Evolutionary conservation across 1,140 invertebrate genomes (phyloP), one percentile per base, ranked within the genome.

Genomic region (Venustaconcha ellipsiformis): DNA sequence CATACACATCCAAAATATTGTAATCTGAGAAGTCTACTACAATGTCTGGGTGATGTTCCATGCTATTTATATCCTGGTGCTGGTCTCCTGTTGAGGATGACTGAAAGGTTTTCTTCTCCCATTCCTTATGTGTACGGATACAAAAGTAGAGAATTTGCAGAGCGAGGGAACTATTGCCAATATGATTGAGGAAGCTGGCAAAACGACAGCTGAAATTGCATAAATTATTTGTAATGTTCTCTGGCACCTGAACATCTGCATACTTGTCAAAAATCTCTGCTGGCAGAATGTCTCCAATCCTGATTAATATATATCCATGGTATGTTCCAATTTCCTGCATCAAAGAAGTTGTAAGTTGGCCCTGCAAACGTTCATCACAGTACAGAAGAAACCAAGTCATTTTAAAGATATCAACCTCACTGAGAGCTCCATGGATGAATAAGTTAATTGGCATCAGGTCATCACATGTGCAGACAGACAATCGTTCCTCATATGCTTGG

Each of bases 381-480:
- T 70, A 75, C 2, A 62, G n/a, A 8, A 64, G 57, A 57, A 76
- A 76, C 74, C 74, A 76, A 48, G 67, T 57, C 11, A n/a, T 14
- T 26, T 60, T 6, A 60, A 64, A 56, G 55, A 60, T 58, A 30
- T 58, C 26, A 11, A 76, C 57, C 11, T 57, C 64, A 60, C 69
- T 76, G 57, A 66, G 23, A 4, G 62, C 68, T 18, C 56, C 74
- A 14, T 37, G 56, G 15, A 76, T 55, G 48, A 76, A 76, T 8
- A 66, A 55, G 26, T 76, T 48, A 23, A 57, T 71, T 14, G 74
- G 63, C 18, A 76, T 68, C 8, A 20, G 26, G n/a, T 76, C 74
- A 26, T 71, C 69, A 60, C 74, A 76, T 8, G 74, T 66, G 23
- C 60, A 59, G 14, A 76, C 69, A 18, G 68, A 65, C 62, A 76